Percentiles rank a stretch among this genome's conserved stretches.
Evolutionary conservation across 2,113 vertebrate species (phyloP).

Genomic region (Chinchilla lanigera): DNA sequence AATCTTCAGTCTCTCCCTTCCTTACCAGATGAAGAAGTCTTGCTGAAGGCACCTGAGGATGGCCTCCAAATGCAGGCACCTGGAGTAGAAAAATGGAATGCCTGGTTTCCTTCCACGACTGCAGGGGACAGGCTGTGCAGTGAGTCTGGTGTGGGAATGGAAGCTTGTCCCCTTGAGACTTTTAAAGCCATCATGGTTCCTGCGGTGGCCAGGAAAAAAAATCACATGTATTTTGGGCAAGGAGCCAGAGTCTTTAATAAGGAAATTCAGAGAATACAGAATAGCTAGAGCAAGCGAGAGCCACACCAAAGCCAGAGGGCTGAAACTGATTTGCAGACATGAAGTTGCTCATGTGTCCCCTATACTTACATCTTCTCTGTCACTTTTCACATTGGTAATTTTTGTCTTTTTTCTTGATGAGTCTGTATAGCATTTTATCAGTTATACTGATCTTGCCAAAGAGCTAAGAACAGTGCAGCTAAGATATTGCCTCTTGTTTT

Average conservation of each 20-base stretch:
- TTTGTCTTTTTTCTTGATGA: background rate
- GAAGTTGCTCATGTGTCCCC: background rate
- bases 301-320: background rate
- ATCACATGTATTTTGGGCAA: background rate
- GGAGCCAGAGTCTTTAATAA: background rate
- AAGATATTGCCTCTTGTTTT: background rate
- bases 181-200: background rate
- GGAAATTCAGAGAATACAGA: background rate
- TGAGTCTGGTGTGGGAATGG: background rate
- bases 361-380: background rate
- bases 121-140: no score
- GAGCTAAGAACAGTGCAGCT: background rate
- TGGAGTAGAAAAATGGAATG: background rate
- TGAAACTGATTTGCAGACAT: background rate
- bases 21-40: background rate
- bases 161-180: background rate
- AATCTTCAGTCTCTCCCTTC: background rate
- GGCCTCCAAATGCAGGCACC: background rate
- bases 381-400: background rate
- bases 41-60: background rate
- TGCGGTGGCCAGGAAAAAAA: background rate
- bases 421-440: background rate
- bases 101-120: background rate
- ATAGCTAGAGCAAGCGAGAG: background rate
- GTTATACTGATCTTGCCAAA: background rate